Conservation (phyloP, 1,140 invertebrate species). For the Drosophila nasuta region DNA sequence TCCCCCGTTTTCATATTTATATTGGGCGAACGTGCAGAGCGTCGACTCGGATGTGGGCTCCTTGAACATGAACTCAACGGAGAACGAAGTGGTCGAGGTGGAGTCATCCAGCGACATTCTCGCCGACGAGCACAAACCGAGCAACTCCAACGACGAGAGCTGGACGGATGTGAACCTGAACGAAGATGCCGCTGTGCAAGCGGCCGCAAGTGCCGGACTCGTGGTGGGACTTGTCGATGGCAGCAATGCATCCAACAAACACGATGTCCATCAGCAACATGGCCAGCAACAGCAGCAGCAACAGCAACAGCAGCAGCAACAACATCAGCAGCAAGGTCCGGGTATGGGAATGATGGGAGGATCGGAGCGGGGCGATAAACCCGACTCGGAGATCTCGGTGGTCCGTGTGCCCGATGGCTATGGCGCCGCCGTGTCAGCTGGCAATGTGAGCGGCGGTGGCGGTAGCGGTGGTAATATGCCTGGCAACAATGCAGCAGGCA, state of each 20-base stretch:
- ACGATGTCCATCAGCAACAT: constrained; percentile 53
- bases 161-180: constrained; percentile 97
- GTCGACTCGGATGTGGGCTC: constrained; percentile 91
- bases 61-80: constrained; percentile 88
- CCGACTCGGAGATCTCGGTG: constrained; percentile 90
- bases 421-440: constrained; percentile 31
- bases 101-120: constrained; percentile 88
- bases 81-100: constrained; percentile 88
- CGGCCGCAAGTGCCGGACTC: constrained; percentile 71
- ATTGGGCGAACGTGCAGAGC: constrained; percentile 86
- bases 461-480: constrained; percentile 1
- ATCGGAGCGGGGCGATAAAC: constrained; percentile 89
- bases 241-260: constrained; percentile 19
- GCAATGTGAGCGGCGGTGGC: constrained; percentile 2
- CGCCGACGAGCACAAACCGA: constrained; percentile 89
- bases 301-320: constrained; percentile 42
- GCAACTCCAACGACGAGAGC: constrained; percentile 90
- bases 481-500: neutral
- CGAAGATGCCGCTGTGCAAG: constrained; percentile 89
- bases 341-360: constrained; percentile 49
- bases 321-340: constrained; percentile 46
- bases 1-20: neutral
- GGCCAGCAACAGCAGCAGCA: constrained; percentile 20
- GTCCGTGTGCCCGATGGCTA: constrained; percentile 88
- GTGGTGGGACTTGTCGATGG: constrained; percentile 57